Evolutionary conservation across 2,888 invertebrate species (phyloP).

Genomic region (Spatulosminthurus flaviceps): DNA sequence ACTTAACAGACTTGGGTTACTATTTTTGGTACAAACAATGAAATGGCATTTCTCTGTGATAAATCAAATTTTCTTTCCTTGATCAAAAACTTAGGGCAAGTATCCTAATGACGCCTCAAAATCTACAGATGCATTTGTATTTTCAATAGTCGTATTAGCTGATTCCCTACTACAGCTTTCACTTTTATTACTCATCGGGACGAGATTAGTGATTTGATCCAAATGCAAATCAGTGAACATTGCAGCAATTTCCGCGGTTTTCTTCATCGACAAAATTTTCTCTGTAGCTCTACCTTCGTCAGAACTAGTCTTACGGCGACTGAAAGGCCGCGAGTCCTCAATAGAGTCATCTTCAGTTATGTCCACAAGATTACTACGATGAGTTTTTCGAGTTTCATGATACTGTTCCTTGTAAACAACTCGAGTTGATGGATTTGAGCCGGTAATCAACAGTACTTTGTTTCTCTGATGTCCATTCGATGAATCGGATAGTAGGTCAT

Average conservation of each 20-base stretch:
- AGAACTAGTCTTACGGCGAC: constrained; percentile 51
- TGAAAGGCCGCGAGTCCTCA: constrained; percentile 37
- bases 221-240: constrained; percentile 76
- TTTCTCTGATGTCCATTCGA: constrained; percentile 49
- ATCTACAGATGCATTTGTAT: constrained; percentile 57
- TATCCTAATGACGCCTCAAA: constrained; percentile 75
- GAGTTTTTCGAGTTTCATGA: constrained; percentile 62
- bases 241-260: constrained; percentile 85
- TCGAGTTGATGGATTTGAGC: constrained; percentile 58
- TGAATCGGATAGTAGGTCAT: constrained; percentile 29
- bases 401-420: constrained; percentile 64
- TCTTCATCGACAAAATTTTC: constrained; percentile 84
- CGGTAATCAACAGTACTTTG: constrained; percentile 62
- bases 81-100: constrained; percentile 68
- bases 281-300: constrained; percentile 56
- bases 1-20: too few relatives aligned
- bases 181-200: constrained; percentile 46
- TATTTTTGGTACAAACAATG: too few relatives aligned
- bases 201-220: constrained; percentile 64
- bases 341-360: constrained; percentile 51
- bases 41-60: too few relatives aligned
- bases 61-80: too few relatives aligned
- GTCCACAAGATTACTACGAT: constrained; percentile 49
- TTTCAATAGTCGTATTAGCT: constrained; percentile 42
- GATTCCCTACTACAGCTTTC: constrained; percentile 21